These are phyloP conservation scores for Abrostola triplasia DNA, from an alignment of 2,888 invertebrate species.

Conservation along the genomic window DNA sequence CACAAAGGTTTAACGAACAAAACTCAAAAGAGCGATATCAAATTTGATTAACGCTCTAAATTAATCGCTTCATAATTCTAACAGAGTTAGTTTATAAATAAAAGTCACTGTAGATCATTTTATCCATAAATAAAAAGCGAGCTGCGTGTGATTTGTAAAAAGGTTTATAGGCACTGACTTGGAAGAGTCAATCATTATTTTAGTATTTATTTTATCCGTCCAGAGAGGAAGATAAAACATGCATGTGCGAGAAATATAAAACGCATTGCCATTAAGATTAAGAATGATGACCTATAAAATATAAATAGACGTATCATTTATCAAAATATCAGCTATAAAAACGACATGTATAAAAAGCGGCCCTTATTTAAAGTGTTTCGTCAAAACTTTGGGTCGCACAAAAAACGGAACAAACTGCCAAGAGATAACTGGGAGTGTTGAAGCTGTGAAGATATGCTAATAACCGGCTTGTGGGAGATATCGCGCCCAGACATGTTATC, in stretches of 20 bases:
- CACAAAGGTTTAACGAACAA: no score
- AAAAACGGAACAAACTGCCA: constrained; percentile 22
- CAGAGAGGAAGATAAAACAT: constrained; percentile 27
- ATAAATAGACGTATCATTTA: constrained; percentile 21
- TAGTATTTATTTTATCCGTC: constrained; percentile 26
- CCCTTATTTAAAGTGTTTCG: neutral
- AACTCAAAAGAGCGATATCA: neutral
- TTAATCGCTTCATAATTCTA: constrained; percentile 21
- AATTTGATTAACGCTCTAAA: constrained; percentile 14
- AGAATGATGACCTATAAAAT: constrained; percentile 45
- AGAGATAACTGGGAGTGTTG: constrained; percentile 45
- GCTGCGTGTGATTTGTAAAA: constrained; percentile 24
- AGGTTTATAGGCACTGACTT: constrained; percentile 27
- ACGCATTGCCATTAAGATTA: constrained; percentile 37
- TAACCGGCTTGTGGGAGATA: constrained; percentile 63
- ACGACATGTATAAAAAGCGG: constrained; percentile 15
- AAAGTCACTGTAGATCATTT: constrained; percentile 25
- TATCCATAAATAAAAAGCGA: constrained; percentile 25
- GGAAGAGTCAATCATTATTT: constrained; percentile 34
- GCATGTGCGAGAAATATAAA: constrained; percentile 39
- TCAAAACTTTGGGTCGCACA: constrained; percentile 13
- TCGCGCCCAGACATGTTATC: constrained; percentile 66
- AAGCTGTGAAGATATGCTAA: constrained; percentile 66
- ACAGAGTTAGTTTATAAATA: constrained; percentile 13
- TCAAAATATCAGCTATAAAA: constrained; percentile 42